A percentile compares a stretch with the other conserved stretches of the same genome.
Conservation (phyloP, 23 tunicate species). For the Styela plicata region DNA sequence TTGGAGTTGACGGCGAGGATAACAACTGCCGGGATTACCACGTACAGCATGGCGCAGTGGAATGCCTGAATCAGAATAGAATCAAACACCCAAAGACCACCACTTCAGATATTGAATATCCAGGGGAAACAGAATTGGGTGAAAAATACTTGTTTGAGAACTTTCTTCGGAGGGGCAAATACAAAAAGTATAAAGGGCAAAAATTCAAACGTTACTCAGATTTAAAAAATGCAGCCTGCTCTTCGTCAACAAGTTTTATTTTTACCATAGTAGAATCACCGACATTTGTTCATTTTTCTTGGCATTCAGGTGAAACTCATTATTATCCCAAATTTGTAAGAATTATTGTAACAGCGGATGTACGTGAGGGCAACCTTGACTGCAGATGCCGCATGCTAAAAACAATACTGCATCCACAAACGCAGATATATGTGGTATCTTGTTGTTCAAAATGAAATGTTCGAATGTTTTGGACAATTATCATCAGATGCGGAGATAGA, state of each 20-base stretch:
- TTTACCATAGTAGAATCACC: background rate
- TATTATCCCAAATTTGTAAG: constrained; percentile 11
- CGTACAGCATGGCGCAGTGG: too few species aligned
- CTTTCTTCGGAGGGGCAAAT: too few species aligned
- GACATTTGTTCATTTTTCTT: constrained; percentile 12
- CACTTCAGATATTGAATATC: too few species aligned
- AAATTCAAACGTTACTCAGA: background rate
- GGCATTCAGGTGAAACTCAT: background rate
- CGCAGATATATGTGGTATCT: constrained; percentile 17
- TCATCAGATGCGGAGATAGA: background rate
- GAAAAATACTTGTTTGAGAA: too few species aligned
- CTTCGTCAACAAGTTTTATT: background rate
- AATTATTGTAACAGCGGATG: constrained; percentile 17
- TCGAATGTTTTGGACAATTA: background rate
- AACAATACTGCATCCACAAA: constrained; percentile 20
- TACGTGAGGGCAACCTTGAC: background rate
- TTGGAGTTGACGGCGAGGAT: too few species aligned
- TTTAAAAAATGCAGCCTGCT: background rate
- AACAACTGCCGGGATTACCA: too few species aligned
- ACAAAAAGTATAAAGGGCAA: background rate
- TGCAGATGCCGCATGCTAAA: constrained; percentile 18
- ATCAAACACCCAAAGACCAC: too few species aligned
- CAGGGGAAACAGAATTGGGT: too few species aligned
- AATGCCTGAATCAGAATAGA: too few species aligned
- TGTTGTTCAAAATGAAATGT: background rate